Conservation (phyloP, 2,113 vertebrate genomes). For the Anguilla japonica region DNA sequence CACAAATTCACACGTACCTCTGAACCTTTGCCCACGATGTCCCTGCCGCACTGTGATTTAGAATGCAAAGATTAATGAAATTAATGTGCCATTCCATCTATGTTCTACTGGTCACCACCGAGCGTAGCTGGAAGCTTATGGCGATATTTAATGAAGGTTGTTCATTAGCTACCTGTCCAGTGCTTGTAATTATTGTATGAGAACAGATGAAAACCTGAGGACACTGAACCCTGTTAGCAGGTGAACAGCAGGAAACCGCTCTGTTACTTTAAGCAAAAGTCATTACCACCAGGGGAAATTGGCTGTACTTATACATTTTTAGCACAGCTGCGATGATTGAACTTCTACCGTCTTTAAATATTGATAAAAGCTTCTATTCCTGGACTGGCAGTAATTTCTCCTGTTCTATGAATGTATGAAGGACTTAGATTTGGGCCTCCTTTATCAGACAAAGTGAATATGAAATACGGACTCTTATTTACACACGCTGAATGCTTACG, state of each 20-base stretch:
- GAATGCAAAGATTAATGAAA: too few relatives aligned
- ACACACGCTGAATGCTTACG: background rate
- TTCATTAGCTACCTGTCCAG: background rate
- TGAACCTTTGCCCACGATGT: too few relatives aligned
- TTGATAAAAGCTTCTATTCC: constrained; percentile 54
- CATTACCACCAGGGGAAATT: constrained; percentile 10
- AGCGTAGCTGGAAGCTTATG: too few relatives aligned
- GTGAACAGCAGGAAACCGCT: background rate
- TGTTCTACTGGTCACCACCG: too few relatives aligned
- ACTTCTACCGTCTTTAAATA: constrained; percentile 50
- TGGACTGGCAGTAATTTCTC: constrained; percentile 38
- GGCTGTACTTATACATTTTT: constrained; percentile 42
- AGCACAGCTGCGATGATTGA: constrained; percentile 43
- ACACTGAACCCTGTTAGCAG: background rate
- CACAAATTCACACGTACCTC: too few relatives aligned
- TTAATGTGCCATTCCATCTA: too few relatives aligned
- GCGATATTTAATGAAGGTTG: too few relatives aligned
- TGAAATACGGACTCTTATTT: constrained; percentile 18
- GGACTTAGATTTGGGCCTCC: constrained; percentile 15
- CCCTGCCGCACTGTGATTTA: too few relatives aligned
- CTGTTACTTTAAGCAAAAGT: background rate
- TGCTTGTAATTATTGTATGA: constrained; percentile 5
- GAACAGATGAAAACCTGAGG: background rate
- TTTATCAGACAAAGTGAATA: constrained; percentile 18
- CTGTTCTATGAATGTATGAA: constrained; percentile 35